Evolutionary conservation across 2,797 vertebrate species (phyloP).

Genomic region (Aulostomus chinensis): DNA sequence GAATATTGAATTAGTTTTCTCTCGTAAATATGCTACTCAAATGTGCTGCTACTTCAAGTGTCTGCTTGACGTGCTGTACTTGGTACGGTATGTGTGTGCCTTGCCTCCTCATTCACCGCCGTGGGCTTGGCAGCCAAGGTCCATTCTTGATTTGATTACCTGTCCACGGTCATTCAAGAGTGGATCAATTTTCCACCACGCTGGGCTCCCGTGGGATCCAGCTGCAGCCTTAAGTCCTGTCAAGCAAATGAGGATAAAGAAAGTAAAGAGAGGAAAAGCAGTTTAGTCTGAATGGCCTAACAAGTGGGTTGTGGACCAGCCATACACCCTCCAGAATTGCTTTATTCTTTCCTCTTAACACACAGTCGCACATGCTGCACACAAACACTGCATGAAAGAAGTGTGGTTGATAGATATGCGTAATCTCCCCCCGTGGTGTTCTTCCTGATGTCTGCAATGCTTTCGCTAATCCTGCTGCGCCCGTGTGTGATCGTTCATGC

Average conservation of each 20-base stretch:
- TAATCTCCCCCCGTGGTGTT: constrained; percentile 56
- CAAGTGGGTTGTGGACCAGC: constrained; percentile 26
- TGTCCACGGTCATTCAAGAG: constrained; percentile 49
- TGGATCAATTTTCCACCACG: constrained; percentile 56
- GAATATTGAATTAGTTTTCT: too few species aligned
- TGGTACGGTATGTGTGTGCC: too few species aligned
- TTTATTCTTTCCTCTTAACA: not conserved
- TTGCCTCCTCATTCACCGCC: constrained; percentile 17
- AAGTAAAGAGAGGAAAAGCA: constrained; percentile 18
- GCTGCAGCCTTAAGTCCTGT: constrained; percentile 29
- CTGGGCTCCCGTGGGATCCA: constrained; percentile 20
- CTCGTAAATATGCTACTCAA: not conserved
- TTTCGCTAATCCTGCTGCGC: constrained; percentile 58
- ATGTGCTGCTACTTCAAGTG: not conserved
- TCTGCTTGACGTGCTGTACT: not conserved
- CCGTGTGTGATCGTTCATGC: constrained; percentile 45
- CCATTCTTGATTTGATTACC: constrained; percentile 71
- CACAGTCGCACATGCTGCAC: constrained; percentile 18
- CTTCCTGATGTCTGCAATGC: constrained; percentile 55
- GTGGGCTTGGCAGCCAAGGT: constrained; percentile 36
- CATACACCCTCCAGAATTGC: constrained; percentile 16
- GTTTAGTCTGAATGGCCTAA: constrained; percentile 25
- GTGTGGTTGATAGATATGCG: constrained; percentile 40
- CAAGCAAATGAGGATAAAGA: constrained; percentile 15
- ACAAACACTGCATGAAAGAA: constrained; percentile 34